These are phyloP conservation scores for Rhinoraja longicauda DNA, from an alignment of 2,797 vertebrate genomes.

Conservation along the genomic window DNA sequence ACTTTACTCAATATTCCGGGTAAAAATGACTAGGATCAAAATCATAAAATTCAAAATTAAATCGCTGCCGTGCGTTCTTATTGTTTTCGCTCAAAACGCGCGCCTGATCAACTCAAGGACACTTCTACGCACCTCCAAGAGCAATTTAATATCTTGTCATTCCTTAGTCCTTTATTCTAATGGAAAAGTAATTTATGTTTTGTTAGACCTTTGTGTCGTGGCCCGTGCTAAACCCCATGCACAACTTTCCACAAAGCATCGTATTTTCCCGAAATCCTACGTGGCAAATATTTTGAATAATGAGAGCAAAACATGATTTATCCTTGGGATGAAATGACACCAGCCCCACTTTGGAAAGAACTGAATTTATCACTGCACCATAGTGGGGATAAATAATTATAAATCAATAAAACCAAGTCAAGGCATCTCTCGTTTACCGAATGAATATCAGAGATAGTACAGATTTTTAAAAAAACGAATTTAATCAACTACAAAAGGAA, in stretches of 20 bases:
- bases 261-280: neutral
- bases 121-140: neutral
- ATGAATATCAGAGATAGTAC: neutral
- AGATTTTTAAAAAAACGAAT: neutral
- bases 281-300: constrained; percentile 18
- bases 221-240: neutral
- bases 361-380: neutral
- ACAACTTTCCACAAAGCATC: neutral
- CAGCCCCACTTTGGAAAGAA: neutral
- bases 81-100: neutral
- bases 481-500: neutral
- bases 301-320: neutral
- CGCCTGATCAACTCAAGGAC: neutral
- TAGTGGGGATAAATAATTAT: neutral
- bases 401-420: neutral
- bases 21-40: neutral
- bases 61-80: neutral
- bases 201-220: neutral
- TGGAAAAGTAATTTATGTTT: constrained; percentile 3
- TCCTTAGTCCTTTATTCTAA: neutral
- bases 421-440: neutral
- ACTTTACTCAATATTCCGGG: neutral
- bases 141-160: neutral
- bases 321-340: neutral
- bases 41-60: neutral